phyloP scores from a whole-genome alignment of 35 echinoderm and acorn worm species.

The Lytechinus variegatus region DNA sequence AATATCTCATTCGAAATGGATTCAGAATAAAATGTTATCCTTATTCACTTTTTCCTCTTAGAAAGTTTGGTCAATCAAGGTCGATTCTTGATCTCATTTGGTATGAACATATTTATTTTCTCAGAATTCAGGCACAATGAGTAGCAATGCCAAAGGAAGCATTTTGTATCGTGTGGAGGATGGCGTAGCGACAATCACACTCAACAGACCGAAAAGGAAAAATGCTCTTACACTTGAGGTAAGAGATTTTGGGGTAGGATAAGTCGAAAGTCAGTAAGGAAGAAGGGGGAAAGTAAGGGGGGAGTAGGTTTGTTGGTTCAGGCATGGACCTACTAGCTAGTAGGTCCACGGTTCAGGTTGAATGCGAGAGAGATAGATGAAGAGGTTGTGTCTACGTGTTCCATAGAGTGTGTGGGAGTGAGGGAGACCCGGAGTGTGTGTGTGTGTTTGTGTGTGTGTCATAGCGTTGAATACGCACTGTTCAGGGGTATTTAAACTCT shows the following conservation, averaged over 20 bases:
- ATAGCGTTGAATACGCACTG: too few relatives aligned
- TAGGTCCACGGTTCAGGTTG: too few relatives aligned
- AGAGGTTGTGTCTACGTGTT: too few relatives aligned
- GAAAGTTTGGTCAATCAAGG: too few relatives aligned
- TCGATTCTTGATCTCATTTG: not conserved
- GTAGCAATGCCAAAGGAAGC: not conserved
- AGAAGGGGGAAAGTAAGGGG: not conserved
- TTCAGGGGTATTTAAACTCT: too few relatives aligned
- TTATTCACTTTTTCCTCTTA: too few relatives aligned
- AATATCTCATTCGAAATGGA: too few relatives aligned
- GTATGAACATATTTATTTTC: not conserved
- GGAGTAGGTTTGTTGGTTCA: not conserved
- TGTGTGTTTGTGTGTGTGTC: not conserved
- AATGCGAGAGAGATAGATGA: too few relatives aligned
- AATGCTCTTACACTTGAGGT: constrained; percentile 80
- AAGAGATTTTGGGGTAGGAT: not conserved
- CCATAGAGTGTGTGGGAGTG: not conserved
- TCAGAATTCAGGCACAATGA: not conserved
- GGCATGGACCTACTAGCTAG: too few relatives aligned
- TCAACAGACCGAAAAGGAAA: constrained; percentile 85
- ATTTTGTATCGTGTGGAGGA: constrained; percentile 55
- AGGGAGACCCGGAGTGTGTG: not conserved
- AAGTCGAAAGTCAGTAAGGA: not conserved
- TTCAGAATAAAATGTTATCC: too few relatives aligned
- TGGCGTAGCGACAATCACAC: constrained; percentile 72